Evolutionary conservation across 2,888 invertebrate genomes (phyloP), one percentile per base, ranked within the genome.

Genomic region (Rhorus exstirpatorius): DNA sequence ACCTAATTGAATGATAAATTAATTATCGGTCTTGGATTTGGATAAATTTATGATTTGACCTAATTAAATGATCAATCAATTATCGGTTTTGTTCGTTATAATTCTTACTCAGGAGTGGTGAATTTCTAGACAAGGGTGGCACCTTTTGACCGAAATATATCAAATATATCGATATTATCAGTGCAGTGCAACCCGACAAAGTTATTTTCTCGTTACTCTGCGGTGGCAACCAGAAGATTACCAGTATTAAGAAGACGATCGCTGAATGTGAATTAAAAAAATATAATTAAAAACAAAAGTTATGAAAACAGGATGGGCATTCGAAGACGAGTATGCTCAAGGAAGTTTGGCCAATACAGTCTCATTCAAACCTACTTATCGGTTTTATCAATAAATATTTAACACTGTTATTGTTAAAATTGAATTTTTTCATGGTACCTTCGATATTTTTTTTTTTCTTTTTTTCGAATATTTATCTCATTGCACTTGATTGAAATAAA

Each of bases 141-240:
- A 95, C 90, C 88, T 94, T 94, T 80, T 94, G 94, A 0, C 95
- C 94, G 88, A 96, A 95, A 90, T 95, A 96, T 88, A 95, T 93
- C 75, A 96, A 93, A 87, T 95, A 95, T 17, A 95, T 91, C n/a
- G 94, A 94, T 49, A 95, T 94, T 60, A 96, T 93, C 0, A 96
- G 89, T 12, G 95, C 94, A 7, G 94, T 94, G 68, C 94, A 93
- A 6, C 95, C 95, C 85, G 95, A 95, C 17, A 96, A 89, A 12
- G 95, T 90, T 21, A 96, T 93, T 90, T 96, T 96, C 89, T 96
- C 96, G 14, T 95, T 95, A 85, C 95, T 94, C 86, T 95, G 94
- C 0, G 96, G 95, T 0, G 96, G 96, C 60, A 96, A 87, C 95
- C 95, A 95, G 90, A 96, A 96, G 1, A 93, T 93, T 14, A 94